phyloP scores from a whole-genome alignment of 2,113 vertebrate species.

The Pelecanoides urinatrix region DNA sequence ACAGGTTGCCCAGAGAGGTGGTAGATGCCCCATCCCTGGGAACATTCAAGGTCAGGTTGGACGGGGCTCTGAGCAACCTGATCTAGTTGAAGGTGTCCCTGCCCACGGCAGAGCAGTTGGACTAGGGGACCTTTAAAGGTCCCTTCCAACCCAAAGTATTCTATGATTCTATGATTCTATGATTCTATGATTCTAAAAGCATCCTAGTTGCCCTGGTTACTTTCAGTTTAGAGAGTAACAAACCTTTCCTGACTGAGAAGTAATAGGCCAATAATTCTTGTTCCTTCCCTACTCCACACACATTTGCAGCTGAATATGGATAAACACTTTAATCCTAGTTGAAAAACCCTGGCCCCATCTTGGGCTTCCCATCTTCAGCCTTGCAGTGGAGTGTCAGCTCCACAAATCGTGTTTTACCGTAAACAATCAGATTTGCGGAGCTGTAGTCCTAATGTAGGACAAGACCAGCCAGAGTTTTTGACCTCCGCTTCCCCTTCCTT shows the following conservation, averaged over 20 bases:
- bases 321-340: neutral
- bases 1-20: too few species aligned
- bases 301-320: neutral
- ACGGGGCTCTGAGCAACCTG: too few species aligned
- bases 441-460: neutral
- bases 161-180: too few species aligned
- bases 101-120: too few species aligned
- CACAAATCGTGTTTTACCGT: neutral
- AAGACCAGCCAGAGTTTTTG: neutral
- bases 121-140: too few species aligned
- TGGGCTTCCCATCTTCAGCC: neutral
- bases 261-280: neutral
- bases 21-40: too few species aligned
- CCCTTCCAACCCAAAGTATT: too few species aligned
- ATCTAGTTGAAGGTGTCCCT: too few species aligned
- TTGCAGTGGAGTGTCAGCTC: neutral
- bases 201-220: neutral
- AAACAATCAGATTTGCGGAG: neutral
- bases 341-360: neutral
- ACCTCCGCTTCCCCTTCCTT: neutral
- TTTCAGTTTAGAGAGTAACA: neutral
- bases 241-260: neutral
- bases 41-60: too few species aligned
- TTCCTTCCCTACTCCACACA: neutral
- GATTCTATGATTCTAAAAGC: neutral